phyloP scores from a whole-genome alignment of 2,888 invertebrate species.

The Diploptera punctata region DNA sequence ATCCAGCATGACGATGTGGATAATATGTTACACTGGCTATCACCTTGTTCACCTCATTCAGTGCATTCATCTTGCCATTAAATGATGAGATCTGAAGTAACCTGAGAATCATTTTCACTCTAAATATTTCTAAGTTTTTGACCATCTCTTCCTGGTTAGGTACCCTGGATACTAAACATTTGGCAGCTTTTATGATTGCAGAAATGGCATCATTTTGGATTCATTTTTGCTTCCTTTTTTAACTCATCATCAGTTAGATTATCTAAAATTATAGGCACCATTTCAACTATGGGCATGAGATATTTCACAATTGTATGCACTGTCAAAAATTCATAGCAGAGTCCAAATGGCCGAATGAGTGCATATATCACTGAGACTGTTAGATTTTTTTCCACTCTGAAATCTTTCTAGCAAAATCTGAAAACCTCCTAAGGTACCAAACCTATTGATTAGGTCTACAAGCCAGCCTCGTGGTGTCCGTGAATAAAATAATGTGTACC shows the following conservation, averaged over 20 bases:
- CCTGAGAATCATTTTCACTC: constrained; percentile 93
- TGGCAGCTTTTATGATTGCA: constrained; percentile 90
- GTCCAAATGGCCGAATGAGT: constrained; percentile 88
- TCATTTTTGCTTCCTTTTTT: constrained; percentile 96
- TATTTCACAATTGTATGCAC: constrained; percentile 90
- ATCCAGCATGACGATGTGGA: constrained; percentile 73
- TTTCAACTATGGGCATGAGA: constrained; percentile 90
- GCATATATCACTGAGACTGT: constrained; percentile 80
- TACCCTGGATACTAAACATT: constrained; percentile 85
- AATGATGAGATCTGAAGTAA: constrained; percentile 96
- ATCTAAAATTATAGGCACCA: constrained; percentile 88
- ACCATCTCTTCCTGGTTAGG: constrained; percentile 83
- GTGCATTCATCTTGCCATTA: constrained; percentile 98
- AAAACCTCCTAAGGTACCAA: constrained; percentile 91
- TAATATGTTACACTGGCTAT: constrained; percentile 90
- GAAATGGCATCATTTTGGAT: constrained; percentile 96
- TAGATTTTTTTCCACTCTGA: constrained; percentile 73
- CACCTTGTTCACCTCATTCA: constrained; percentile 98
- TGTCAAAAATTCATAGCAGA: constrained; percentile 90
- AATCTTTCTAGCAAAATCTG: constrained; percentile 84
- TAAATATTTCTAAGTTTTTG: constrained; percentile 88
- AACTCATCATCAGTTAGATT: constrained; percentile 94
- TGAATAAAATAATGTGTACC: too few species aligned
- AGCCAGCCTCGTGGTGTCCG: constrained; percentile 94
- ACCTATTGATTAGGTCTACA: constrained; percentile 93